A percentile compares a stretch with the other conserved stretches of the same genome.
These are phyloP conservation scores for Rhinichthys osculus DNA, from an alignment of 2,797 vertebrate species.

Conservation along the genomic window DNA sequence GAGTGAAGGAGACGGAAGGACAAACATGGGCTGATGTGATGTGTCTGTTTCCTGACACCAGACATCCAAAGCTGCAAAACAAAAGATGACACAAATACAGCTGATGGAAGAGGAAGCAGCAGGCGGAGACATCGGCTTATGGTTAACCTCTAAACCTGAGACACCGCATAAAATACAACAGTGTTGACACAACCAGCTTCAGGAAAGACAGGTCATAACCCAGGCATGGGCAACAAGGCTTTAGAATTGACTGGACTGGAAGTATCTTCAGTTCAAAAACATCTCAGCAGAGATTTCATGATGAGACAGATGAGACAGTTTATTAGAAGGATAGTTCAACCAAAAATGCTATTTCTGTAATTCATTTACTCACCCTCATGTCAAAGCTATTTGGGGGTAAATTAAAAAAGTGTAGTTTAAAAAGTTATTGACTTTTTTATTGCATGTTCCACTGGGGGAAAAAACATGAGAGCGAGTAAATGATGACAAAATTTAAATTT, in stretches of 20 bases:
- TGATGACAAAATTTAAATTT: not conserved
- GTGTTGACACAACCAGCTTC: conserved; percentile 30
- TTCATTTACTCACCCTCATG: not conserved
- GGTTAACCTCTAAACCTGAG: conserved; percentile 49
- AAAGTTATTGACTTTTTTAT: not conserved
- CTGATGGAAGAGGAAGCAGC: conserved; percentile 47
- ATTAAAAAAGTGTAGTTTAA: not conserved
- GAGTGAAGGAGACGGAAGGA: conserved; percentile 46
- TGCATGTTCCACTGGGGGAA: not conserved
- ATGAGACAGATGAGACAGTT: not conserved
- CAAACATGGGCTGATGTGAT: conserved; percentile 57
- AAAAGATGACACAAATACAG: conserved; percentile 54
- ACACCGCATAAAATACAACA: conserved; percentile 37
- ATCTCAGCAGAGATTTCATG: conserved; percentile 1
- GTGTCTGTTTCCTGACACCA: conserved; percentile 64
- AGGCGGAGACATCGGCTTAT: conserved; percentile 11
- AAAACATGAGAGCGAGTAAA: not conserved
- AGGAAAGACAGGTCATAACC: conserved; percentile 46
- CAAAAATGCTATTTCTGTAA: not conserved
- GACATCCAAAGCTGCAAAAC: conserved; percentile 58
- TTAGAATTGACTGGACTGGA: conserved; percentile 30
- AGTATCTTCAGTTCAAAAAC: conserved; percentile 6
- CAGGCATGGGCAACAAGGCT: conserved; percentile 23
- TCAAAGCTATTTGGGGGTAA: not conserved
- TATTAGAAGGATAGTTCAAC: not conserved